Evolutionary conservation across 2,797 vertebrate genomes (phyloP), one percentile per base, ranked within the genome.

Genomic region (Danionella dracula): DNA sequence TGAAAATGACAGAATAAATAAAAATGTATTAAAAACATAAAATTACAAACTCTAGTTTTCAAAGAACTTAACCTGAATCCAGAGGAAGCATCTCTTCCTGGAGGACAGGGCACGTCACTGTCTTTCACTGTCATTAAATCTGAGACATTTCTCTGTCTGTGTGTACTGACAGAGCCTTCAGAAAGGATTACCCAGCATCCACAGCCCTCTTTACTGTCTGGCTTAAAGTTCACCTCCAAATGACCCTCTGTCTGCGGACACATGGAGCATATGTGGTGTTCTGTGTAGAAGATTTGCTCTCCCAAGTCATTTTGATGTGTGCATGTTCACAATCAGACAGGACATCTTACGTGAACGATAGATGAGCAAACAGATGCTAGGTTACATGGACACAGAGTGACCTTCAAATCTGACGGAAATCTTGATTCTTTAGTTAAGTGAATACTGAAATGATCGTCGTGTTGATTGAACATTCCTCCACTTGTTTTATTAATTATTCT

Each of bases 361-460:
- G 66, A 76, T 75, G 60, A 70, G 17, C 10, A 10, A 72, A 59
- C 70, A 76, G 74, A 80, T 75, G 72, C 65, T 42, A 19, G 48
- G 58, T 56, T 55, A 48, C 40, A 56, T 31, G 40, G 60, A 63
- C 54, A 38, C 59, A 7, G 56, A 55, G 51, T 45, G 55, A 74
- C 76, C 75, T 74, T 75, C 50, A 32, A 37, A 20, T 35, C 37
- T 66, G 66, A 74, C 60, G 55, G 44, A 57, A 31, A 56, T 46
- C n/a, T n/a, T n/a, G n/a, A n/a, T n/a, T n/a, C n/a, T n/a, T n/a
- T n/a, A n/a, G n/a, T n/a, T n/a, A n/a, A n/a, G n/a, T n/a, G n/a
- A n/a, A n/a, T n/a, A n/a, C n/a, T n/a, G n/a, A n/a, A n/a, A n/a
- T n/a, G n/a, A n/a, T n/a, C n/a, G n/a, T n/a, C n/a, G n/a, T n/a